Evolutionary conservation across 2,113 vertebrate species (phyloP).

Genomic region (Nymphicus hollandicus): DNA sequence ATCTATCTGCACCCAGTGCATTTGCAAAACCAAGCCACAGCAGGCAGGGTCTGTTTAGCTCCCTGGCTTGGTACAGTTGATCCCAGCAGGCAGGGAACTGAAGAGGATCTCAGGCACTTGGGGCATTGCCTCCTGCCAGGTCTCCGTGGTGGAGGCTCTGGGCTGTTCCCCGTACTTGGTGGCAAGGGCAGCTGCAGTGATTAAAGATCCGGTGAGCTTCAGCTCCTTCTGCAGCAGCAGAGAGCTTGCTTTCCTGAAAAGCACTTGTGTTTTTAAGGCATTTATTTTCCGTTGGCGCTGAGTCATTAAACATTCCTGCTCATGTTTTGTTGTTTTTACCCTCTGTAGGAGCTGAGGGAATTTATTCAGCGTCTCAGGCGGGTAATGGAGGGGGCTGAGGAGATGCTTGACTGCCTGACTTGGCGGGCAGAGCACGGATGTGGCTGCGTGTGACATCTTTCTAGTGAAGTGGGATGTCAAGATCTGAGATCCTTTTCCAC

Average conservation of each 20-base stretch:
- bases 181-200: neutral
- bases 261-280: conserved; percentile 14
- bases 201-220: neutral
- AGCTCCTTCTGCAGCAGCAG: neutral
- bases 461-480: conserved; percentile 50
- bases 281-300: conserved; percentile 5
- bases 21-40: neutral
- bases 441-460: conserved; percentile 9
- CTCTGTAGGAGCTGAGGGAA: conserved; percentile 34
- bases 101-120: neutral
- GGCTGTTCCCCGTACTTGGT: neutral
- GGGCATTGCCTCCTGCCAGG: neutral
- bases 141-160: fast-evolving
- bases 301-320: conserved; percentile 53
- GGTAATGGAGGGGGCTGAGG: conserved; percentile 5
- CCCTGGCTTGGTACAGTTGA: neutral
- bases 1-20: neutral
- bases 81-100: neutral
- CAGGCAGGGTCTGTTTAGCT: neutral
- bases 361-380: neutral
- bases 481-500: conserved; percentile 45
- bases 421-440: neutral
- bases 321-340: conserved; percentile 37
- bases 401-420: conserved; percentile 33
- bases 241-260: neutral